These are phyloP conservation scores for Remorina albescens DNA, from an alignment of 2,797 vertebrate species.

Conservation along the genomic window DNA sequence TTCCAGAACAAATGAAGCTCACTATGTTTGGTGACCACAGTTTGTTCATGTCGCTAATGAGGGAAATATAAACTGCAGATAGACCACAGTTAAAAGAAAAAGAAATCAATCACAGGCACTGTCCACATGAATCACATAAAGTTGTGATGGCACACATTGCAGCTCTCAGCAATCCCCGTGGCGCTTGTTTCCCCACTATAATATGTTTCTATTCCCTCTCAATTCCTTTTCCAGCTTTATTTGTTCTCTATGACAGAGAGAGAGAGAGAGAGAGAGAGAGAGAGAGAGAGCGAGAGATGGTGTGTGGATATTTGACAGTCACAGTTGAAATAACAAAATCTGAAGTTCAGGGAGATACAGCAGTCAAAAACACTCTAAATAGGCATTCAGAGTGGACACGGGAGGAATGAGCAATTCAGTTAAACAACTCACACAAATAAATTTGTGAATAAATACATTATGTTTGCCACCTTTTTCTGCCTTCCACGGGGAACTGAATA, in stretches of 20 bases:
- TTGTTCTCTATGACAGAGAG: not conserved
- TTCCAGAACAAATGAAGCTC: not conserved
- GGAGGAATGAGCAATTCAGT: conserved; percentile 26
- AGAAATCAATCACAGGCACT: conserved; percentile 6
- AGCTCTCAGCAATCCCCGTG: conserved; percentile 3
- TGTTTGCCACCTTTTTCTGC: conserved; percentile 20
- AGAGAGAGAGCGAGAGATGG: not conserved
- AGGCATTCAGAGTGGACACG: not conserved
- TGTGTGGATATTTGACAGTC: conserved; percentile 16
- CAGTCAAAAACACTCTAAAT: not conserved
- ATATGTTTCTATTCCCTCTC: conserved; percentile 31
- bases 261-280: not conserved
- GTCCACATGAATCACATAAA: conserved; percentile 11
- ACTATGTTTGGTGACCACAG: not conserved
- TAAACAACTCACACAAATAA: conserved; percentile 38
- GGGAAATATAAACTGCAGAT: not conserved
- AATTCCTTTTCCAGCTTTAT: conserved; percentile 9
- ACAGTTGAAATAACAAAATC: conserved; percentile 17
- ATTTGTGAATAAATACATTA: conserved; percentile 46
- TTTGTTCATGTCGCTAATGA: not conserved
- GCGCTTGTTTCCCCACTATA: conserved; percentile 11
- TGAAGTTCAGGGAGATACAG: not conserved
- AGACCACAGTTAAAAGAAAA: not conserved
- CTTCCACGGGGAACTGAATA: conserved; percentile 7
- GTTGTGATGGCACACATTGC: conserved; percentile 13